These are phyloP conservation scores for Crocallis elinguaria DNA, from an alignment of 2,888 invertebrate species.

Conservation along the genomic window DNA sequence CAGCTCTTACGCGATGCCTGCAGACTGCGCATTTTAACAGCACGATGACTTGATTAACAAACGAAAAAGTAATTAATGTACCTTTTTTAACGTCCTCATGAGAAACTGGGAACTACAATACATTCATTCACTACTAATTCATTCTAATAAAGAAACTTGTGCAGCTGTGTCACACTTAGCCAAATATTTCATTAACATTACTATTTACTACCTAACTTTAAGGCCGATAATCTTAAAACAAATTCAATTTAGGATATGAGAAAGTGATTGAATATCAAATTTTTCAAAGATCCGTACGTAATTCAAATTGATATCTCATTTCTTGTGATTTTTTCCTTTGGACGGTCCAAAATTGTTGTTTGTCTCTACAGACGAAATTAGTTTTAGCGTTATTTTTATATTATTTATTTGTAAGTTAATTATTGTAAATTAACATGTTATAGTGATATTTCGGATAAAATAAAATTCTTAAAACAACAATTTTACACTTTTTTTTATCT, in stretches of 20 bases:
- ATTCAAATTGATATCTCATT: constrained; percentile 37
- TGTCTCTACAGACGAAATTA: constrained; percentile 63
- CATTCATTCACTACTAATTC: constrained; percentile 23
- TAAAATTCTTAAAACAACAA: constrained; percentile 44
- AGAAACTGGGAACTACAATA: constrained; percentile 50
- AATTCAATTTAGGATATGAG: constrained; percentile 6
- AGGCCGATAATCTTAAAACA: constrained; percentile 23
- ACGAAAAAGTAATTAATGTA: constrained; percentile 49
- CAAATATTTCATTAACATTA: constrained; percentile 49
- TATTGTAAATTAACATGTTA: constrained; percentile 81
- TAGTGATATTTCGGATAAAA: constrained; percentile 74
- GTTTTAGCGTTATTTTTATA: constrained; percentile 79
- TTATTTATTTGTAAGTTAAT: constrained; percentile 83
- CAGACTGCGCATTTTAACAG: constrained; percentile 71
- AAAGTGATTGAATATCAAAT: constrained; percentile 10
- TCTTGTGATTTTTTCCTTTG: constrained; percentile 58
- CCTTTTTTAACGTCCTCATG: constrained; percentile 56
- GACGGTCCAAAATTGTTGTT: constrained; percentile 72
- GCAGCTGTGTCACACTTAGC: constrained; percentile 55
- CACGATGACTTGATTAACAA: constrained; percentile 71
- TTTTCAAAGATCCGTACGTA: constrained; percentile 9
- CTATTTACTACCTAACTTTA: constrained; percentile 35
- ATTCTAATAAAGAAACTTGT: constrained; percentile 43
- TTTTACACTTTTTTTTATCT: constrained; percentile 13
- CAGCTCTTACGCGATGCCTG: constrained; percentile 76